Conservation (phyloP, 2,888 invertebrate genomes). For the Spilosoma lubricipeda region DNA sequence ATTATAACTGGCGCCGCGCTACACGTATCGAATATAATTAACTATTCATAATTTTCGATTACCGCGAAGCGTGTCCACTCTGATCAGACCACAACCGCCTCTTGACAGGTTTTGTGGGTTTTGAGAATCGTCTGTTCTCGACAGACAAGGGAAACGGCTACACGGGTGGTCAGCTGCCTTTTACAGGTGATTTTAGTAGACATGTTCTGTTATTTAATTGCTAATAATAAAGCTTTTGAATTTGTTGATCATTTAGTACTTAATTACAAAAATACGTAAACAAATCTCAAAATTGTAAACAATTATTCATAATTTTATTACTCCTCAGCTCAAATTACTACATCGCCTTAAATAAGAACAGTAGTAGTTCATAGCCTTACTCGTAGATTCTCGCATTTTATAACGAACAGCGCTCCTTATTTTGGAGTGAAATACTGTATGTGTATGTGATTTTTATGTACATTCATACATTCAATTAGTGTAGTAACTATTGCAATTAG, state of each 20-base stretch:
- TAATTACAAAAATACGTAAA: constrained; percentile 13
- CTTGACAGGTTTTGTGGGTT: constrained; percentile 75
- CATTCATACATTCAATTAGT: constrained; percentile 48
- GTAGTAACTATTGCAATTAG: constrained; percentile 48
- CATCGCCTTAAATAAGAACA: constrained; percentile 21
- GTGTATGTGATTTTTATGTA: constrained; percentile 35
- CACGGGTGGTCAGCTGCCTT: constrained; percentile 72
- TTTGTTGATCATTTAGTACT: constrained; percentile 26
- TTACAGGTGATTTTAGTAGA: constrained; percentile 53
- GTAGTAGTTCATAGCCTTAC: constrained; percentile 50
- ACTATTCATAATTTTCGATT: constrained; percentile 79
- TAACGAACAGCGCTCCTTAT: constrained; percentile 49
- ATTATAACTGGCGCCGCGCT: constrained; percentile 47
- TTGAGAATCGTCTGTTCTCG: constrained; percentile 55
- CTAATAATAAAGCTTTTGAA: constrained; percentile 45
- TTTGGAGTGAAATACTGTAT: constrained; percentile 41
- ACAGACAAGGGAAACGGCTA: constrained; percentile 44
- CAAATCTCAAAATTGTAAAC: constrained; percentile 10
- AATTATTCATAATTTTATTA: neutral
- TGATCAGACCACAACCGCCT: constrained; percentile 56
- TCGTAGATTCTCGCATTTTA: constrained; percentile 48
- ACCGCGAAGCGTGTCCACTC: constrained; percentile 67
- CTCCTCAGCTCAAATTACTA: constrained; percentile 2
- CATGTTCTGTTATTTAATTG: constrained; percentile 44
- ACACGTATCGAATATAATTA: constrained; percentile 59